Evolutionary conservation across 2,113 vertebrate genomes (phyloP).

Genomic region (Perccottus glenii): DNA sequence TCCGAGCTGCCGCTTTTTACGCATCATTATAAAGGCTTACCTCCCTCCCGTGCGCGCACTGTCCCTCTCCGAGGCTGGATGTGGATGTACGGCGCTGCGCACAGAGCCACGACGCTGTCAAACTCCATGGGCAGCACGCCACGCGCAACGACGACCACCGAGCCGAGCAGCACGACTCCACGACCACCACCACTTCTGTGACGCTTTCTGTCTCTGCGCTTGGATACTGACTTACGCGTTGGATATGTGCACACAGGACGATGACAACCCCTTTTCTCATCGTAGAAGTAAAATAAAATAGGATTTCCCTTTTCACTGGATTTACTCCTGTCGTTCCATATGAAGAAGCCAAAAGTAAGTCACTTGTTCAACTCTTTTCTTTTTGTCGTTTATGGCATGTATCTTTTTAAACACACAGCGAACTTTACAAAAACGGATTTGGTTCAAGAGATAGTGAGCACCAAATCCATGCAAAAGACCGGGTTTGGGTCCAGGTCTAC

Average conservation of each 20-base stretch:
- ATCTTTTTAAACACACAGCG: background rate
- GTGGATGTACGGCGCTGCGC: constrained; percentile 4
- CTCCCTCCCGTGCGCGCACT: constrained; percentile 56
- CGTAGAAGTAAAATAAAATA: constrained; percentile 86
- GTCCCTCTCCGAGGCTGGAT: constrained; percentile 35
- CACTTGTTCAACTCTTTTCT: background rate
- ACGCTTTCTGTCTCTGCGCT: constrained; percentile 5
- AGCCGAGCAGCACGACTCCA: too few species aligned
- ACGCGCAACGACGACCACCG: constrained; percentile 11
- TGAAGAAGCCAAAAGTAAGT: constrained; percentile 88
- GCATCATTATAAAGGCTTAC: constrained; percentile 65
- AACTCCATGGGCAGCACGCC: constrained; percentile 40
- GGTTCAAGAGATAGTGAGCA: too few species aligned
- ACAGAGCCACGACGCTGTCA: constrained; percentile 32
- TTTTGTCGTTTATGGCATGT: background rate
- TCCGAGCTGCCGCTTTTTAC: constrained; percentile 36
- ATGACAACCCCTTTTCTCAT: constrained; percentile 81
- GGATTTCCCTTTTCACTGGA: constrained; percentile 81
- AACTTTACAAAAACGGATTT: background rate
- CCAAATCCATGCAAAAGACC: too few species aligned
- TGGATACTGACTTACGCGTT: constrained; percentile 75
- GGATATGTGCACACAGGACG: constrained; percentile 84
- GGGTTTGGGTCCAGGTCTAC: too few species aligned
- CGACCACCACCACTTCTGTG: background rate
- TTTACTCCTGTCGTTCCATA: constrained; percentile 84